Evolutionary conservation across 1,140 invertebrate genomes (phyloP).

Genomic region (Battus philenor): DNA sequence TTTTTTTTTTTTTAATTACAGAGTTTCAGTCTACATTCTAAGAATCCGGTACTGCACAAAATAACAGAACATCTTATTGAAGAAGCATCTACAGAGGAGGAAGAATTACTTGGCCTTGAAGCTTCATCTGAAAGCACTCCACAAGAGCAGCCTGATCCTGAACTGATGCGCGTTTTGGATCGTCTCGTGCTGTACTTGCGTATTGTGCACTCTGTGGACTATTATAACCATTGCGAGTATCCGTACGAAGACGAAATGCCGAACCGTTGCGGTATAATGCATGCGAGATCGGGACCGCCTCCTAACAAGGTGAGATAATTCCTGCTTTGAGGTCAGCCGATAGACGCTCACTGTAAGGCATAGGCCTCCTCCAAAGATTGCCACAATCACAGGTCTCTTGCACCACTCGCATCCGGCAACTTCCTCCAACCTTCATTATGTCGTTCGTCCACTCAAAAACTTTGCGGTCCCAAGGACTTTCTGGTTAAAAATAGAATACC

Average conservation of each 20-base stretch:
- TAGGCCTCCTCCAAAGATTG: too few relatives aligned
- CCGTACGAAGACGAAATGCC: constrained; percentile 99
- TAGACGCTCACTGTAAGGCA: too few relatives aligned
- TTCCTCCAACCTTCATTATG: too few relatives aligned
- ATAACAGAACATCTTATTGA: constrained; percentile 99
- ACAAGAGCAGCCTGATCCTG: constrained; percentile 74
- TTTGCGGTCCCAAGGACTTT: too few relatives aligned
- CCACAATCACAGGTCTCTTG: too few relatives aligned
- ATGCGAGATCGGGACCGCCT: constrained; percentile 92
- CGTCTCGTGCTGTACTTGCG: constrained; percentile 94
- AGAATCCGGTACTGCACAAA: constrained; percentile 97
- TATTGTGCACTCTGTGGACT: constrained; percentile 99
- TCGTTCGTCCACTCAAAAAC: too few relatives aligned
- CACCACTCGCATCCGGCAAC: too few relatives aligned
- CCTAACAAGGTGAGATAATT: constrained; percentile 81
- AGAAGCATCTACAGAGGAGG: constrained; percentile 98
- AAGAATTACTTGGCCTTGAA: constrained; percentile 91
- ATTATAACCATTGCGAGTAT: constrained; percentile 99
- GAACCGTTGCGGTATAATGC: constrained; percentile 98
- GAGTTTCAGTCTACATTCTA: constrained; percentile 72
- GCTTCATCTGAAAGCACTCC: constrained; percentile 76
- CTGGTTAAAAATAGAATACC: too few relatives aligned
- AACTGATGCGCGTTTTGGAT: constrained; percentile 80
- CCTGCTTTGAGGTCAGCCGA: constrained; percentile 8
- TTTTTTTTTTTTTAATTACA: neutral